A percentile compares a stretch with the other conserved stretches of the same genome.
Conservation (phyloP, 1,140 invertebrate species). For the Lithobius niger region DNA sequence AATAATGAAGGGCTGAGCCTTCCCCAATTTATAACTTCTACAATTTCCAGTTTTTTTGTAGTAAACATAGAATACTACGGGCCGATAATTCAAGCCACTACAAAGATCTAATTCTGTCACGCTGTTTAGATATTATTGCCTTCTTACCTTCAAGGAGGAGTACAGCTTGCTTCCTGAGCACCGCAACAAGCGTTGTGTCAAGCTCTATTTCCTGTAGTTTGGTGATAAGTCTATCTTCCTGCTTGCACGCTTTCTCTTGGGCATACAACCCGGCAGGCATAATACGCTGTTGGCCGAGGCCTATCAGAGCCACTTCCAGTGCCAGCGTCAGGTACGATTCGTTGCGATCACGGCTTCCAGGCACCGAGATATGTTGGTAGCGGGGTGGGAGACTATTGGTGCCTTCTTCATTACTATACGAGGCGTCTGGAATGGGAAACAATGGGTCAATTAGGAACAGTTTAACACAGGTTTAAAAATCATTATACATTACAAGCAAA, state of each 20-base stretch:
- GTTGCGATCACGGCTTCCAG: conserved; percentile 47
- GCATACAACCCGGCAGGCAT: conserved; percentile 64
- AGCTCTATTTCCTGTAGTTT: conserved; percentile 60
- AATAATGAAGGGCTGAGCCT: too few relatives aligned
- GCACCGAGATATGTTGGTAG: conserved; percentile 57
- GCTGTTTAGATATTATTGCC: background rate
- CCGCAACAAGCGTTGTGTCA: conserved; percentile 48
- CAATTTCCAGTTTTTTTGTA: too few relatives aligned
- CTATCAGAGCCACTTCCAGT: conserved; percentile 44
- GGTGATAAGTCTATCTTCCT: conserved; percentile 60
- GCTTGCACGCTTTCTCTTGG: conserved; percentile 56
- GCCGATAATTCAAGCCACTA: too few relatives aligned
- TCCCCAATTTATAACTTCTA: too few relatives aligned
- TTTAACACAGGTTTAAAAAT: too few relatives aligned
- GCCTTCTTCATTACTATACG: background rate
- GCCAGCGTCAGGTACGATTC: conserved; percentile 67
- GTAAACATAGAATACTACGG: too few relatives aligned
- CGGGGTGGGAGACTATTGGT: conserved; percentile 38
- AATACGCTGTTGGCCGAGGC: conserved; percentile 59
- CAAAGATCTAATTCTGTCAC: too few relatives aligned
- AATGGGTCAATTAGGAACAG: too few relatives aligned
- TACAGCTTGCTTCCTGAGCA: conserved; percentile 30
- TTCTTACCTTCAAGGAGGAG: conserved; percentile 28
- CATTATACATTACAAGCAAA: background rate
- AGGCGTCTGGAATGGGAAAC: background rate